Percentiles rank a stretch among this genome's conserved stretches.
These are phyloP conservation scores for Ectemnius continuus DNA, from an alignment of 2,888 invertebrate genomes.

Conservation along the genomic window DNA sequence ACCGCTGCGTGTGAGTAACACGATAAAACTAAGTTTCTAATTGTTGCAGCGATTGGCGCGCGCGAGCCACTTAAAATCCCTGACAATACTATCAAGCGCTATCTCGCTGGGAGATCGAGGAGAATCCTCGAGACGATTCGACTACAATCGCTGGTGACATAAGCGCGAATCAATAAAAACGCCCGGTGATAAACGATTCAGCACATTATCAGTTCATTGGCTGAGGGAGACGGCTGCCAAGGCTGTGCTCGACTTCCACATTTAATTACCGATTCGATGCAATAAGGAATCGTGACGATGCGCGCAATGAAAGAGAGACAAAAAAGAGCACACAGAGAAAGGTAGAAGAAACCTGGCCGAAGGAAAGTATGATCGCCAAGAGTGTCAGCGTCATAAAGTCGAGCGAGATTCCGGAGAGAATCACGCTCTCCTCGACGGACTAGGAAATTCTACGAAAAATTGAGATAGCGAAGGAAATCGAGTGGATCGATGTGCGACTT, in stretches of 20 bases:
- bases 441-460: not conserved
- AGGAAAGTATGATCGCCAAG: not conserved
- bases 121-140: slow-evolving; percentile 10
- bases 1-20: slow-evolving; percentile 44
- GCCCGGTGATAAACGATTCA: slow-evolving; percentile 4
- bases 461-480: not conserved
- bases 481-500: slow-evolving; percentile 18
- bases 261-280: not conserved
- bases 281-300: not conserved
- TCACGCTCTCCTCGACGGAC: no score
- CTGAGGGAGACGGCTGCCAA: not conserved
- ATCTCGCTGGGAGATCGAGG: not conserved
- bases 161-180: slow-evolving; percentile 6
- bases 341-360: not conserved
- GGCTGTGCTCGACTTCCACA: not conserved
- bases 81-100: not conserved
- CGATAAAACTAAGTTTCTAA: slow-evolving; percentile 52
- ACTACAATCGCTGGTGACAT: slow-evolving; percentile 2
- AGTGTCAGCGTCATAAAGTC: not conserved
- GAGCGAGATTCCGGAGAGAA: no score
- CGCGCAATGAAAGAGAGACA: not conserved
- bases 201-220: not conserved
- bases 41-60: slow-evolving; percentile 32
- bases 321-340: not conserved
- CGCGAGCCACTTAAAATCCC: slow-evolving; percentile 21